Evolutionary conservation across 2,888 invertebrate genomes (phyloP), one percentile per base, ranked within the genome.

Genomic region (Nycteola revayana): DNA sequence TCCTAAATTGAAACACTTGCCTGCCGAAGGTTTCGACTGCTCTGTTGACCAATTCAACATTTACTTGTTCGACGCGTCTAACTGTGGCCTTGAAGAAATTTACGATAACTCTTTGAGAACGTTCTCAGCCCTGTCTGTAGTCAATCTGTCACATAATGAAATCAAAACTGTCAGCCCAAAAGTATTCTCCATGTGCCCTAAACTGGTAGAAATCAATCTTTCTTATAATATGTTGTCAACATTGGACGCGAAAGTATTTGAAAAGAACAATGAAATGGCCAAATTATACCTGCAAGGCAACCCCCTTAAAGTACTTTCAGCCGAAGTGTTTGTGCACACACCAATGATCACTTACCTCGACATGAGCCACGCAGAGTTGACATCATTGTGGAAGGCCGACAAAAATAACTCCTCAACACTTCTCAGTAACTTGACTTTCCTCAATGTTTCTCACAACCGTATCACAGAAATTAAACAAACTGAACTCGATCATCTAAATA

Each of bases 271-370:
- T 10, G 91, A 92, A 43, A 79, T 95, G 37, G 90, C 82, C 11
- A 92, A 90, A 72, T 75, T 95, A 7, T 93, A 91, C 62, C 87
- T 96, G 25, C 92, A 93, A 49, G 93, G 93, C 7, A 96, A 95
- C 75, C 93, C 93, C 1, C 81, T 95, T 38, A 90, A 90, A 44
- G 89, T 90, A 6, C 67, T 96, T 1, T 92, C 93, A 32, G 90
- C 93, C 1, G 90, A 92, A 36, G 87, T 94, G 1, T 95, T 95
- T 74, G 62, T 90, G 37, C 83, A 90, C 34, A 91, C 93, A 20
- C 90, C 90, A 3, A 82, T 90, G 47, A 83, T 95, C 10, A 89
- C 89, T 14, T 91, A 91, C 62, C 75, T 96, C 32, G 94, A 95
- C 60, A 91, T 93, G 32, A 94, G 94, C 66, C 91, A 92, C 60